A percentile compares a stretch with the other conserved stretches of the same genome.
phyloP scores from a whole-genome alignment of 2,888 invertebrate species.

The Trileptium ribeirensis region DNA sequence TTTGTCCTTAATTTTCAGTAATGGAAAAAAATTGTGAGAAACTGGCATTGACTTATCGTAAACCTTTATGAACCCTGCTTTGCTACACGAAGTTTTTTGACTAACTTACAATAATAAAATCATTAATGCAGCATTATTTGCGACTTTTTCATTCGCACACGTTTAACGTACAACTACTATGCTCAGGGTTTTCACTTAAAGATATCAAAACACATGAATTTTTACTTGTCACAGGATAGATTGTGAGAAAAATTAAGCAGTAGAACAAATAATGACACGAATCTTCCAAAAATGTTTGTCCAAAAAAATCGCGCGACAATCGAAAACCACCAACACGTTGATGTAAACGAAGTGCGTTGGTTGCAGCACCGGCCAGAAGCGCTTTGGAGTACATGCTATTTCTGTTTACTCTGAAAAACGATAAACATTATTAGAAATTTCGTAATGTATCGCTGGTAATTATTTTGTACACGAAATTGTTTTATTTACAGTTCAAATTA shows the following conservation, averaged over 20 bases:
- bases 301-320: slow-evolving; percentile 73
- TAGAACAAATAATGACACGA: slow-evolving; percentile 94
- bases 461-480: no score
- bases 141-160: neutral
- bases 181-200: neutral
- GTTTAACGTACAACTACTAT: neutral
- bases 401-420: slow-evolving; percentile 61
- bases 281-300: slow-evolving; percentile 68
- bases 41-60: no score
- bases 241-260: slow-evolving; percentile 85
- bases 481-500: no score
- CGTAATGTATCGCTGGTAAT: no score
- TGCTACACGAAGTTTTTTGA: no score
- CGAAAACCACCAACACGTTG: slow-evolving; percentile 65
- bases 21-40: no score
- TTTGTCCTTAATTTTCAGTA: no score
- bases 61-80: no score
- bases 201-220: slow-evolving; percentile 46
- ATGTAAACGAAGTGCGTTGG: slow-evolving; percentile 85
- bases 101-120: neutral
- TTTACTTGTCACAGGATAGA: slow-evolving; percentile 75
- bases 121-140: neutral
- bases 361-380: slow-evolving; percentile 80
- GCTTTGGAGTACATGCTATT: slow-evolving; percentile 82
- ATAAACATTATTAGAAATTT: no score